A percentile compares a stretch with the other conserved stretches of the same genome.
These are phyloP conservation scores for Rhinoderma darwinii DNA, from an alignment of 2,113 vertebrate genomes.

Conservation along the genomic window DNA sequence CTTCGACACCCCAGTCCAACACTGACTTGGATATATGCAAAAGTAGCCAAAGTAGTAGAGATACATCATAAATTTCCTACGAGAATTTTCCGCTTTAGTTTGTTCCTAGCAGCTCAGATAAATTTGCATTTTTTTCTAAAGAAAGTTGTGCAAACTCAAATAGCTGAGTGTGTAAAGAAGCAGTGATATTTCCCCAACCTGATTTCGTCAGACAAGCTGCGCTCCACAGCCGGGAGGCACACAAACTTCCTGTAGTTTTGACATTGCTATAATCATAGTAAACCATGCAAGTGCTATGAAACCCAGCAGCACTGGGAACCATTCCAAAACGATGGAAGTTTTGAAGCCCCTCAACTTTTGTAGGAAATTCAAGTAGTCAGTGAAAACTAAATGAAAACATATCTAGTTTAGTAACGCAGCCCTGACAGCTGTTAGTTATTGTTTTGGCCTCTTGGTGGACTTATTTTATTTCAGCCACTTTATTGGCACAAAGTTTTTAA, in stretches of 20 bases:
- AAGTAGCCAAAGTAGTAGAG: neutral
- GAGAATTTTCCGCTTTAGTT: neutral
- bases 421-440: neutral
- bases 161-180: neutral
- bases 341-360: neutral
- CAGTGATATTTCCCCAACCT: conserved; percentile 19
- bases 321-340: neutral
- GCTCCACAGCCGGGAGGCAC: neutral
- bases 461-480: neutral
- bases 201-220: neutral
- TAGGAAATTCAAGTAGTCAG: neutral
- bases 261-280: conserved; percentile 11
- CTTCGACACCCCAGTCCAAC: neutral
- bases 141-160: conserved; percentile 1
- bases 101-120: neutral
- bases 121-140: neutral
- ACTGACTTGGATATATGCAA: neutral
- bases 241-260: conserved; percentile 19
- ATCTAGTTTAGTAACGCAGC: neutral
- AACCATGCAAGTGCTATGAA: neutral
- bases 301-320: conserved; percentile 3
- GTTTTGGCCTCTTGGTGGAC: neutral
- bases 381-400: neutral
- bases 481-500: too few species aligned
- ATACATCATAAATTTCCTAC: neutral